phyloP scores from a whole-genome alignment of 2,113 vertebrate species.

The Chauna torquata region DNA sequence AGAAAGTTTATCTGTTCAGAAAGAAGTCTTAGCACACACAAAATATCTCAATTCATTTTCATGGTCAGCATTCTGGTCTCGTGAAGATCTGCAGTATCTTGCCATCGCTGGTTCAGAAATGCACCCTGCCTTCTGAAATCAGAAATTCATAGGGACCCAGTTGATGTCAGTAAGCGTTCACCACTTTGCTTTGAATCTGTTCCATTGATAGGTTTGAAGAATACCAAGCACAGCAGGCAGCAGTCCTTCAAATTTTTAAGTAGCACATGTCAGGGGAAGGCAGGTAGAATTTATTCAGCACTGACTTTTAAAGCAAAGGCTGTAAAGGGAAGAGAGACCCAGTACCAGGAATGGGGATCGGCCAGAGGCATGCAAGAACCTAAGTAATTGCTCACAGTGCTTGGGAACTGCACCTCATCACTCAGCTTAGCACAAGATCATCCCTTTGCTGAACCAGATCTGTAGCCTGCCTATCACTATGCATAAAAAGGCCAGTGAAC shows the following conservation, averaged over 20 bases:
- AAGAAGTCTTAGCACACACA: background rate
- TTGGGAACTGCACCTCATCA: background rate
- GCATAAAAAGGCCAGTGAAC: accelerated
- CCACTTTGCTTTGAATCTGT: background rate
- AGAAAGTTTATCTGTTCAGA: background rate
- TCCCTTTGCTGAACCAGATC: background rate
- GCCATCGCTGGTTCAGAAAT: background rate
- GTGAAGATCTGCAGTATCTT: background rate
- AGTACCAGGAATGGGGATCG: background rate
- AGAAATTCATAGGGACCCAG: background rate
- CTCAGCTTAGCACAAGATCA: background rate
- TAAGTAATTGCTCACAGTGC: background rate
- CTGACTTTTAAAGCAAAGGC: background rate
- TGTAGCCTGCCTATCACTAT: accelerated
- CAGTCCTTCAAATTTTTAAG: background rate
- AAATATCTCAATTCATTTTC: background rate
- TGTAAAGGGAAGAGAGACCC: background rate
- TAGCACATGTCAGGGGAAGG: background rate
- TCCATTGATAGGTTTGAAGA: background rate
- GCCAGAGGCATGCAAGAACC: background rate
- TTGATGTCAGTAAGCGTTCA: background rate
- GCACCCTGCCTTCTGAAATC: background rate
- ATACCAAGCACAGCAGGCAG: background rate
- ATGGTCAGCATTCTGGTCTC: background rate
- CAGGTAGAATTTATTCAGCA: background rate